Base-by-base conservation (phyloP, 2,797 vertebrate genomes). In the Coreius guichenoti region DNA sequence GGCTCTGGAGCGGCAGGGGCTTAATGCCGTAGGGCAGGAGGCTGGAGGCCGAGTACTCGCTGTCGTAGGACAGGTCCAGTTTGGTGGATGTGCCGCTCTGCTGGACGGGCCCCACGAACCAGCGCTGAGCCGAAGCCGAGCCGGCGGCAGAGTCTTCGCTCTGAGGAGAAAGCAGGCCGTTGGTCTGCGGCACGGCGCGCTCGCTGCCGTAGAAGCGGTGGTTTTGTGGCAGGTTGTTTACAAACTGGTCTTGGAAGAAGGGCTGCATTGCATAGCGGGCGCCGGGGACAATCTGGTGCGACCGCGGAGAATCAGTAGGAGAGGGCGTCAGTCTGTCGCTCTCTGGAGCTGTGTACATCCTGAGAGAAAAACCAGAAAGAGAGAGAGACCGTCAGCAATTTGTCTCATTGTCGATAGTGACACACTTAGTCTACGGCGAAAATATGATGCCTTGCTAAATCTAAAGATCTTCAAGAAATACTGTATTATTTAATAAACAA, bases 241-340 rank as follows among this genome's bases (percentile, higher is more conserved):
- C 97, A 89, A 99, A 99, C 93, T 99, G 98, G 88, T 99, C 98
- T 92, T 99, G 98, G 93, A 99, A 99, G 96, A 99, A 99, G 0
- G 98, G 97, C 86, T 99, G 98, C 95, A 99, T 92, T 11, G 97
- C 96, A 77, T 99, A 99, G 74, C 98, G 97, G 82, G 97, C 96
- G 5, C 98, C 98, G 0, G 98, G 98, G 72, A 99, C 98, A 2
- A 99, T 99, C 93, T 99, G 98, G 92, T 98, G 98, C 67, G 98
- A 98, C 94, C 98, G 98, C 90, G 97, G 98, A 89, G 98, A 99
- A 95, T 99, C 98, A 91, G 98, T 99, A 79, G 98, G 98, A 90
- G 98, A 99, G 67, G 98, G 98, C 91, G 98, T 99, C 95, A 99
- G 94, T 93, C 98, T 94, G 95, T 99, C 98, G 90, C 96, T 98